Evolutionary conservation across 2,888 invertebrate genomes (phyloP).

Genomic region (Athalia circularis): DNA sequence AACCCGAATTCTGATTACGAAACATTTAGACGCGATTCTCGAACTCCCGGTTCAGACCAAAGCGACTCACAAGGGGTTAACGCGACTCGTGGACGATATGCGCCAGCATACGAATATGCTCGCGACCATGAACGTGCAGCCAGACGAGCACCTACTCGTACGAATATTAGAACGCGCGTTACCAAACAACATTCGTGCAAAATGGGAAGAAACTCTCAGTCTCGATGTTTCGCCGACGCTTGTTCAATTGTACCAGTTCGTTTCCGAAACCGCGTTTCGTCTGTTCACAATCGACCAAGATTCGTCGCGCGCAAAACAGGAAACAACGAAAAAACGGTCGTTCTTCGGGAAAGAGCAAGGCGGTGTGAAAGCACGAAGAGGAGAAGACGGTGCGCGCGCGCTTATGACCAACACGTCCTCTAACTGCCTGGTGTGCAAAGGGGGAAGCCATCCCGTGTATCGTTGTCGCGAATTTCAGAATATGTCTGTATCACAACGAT

Average conservation of each 20-base stretch:
- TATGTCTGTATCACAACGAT: background rate
- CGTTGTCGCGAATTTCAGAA: constrained; percentile 46
- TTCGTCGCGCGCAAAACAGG: constrained; percentile 40
- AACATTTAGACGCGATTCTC: constrained; percentile 50
- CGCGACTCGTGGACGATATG: constrained; percentile 48
- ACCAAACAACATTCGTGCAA: constrained; percentile 37
- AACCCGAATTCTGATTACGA: constrained; percentile 43
- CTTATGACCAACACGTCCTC: constrained; percentile 36
- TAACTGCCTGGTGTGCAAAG: constrained; percentile 43
- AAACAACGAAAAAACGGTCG: constrained; percentile 37
- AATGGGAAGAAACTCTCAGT: constrained; percentile 49
- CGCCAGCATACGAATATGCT: constrained; percentile 49
- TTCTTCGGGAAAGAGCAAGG: background rate
- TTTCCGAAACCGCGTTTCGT: constrained; percentile 48
- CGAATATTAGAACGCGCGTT: constrained; percentile 50
- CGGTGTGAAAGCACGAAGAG: background rate
- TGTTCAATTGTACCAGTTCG: constrained; percentile 42
- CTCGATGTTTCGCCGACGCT: constrained; percentile 46
- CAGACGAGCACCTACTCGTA: constrained; percentile 46
- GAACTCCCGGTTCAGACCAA: constrained; percentile 41
- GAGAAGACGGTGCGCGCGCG: constrained; percentile 45
- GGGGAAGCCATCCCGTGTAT: constrained; percentile 37
- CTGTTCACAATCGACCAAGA: constrained; percentile 46
- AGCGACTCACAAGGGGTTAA: constrained; percentile 44
- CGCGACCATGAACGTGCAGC: constrained; percentile 46